Conservation (phyloP, 2,888 invertebrate genomes). For the Unio pictorum region DNA sequence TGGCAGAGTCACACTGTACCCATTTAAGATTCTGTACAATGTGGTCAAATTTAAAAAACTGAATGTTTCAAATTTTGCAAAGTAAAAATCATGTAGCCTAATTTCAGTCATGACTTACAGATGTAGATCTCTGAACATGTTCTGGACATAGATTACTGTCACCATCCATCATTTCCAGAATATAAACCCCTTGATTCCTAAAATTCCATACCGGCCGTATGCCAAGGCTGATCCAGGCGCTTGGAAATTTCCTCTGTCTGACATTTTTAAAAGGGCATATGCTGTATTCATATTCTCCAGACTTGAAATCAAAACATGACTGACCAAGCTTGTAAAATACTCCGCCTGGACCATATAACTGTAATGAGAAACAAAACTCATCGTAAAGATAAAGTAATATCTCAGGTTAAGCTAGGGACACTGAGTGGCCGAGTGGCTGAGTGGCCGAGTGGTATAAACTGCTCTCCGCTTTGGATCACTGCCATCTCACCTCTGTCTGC, state of each 20-base stretch:
- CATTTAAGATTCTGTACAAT: too few species aligned
- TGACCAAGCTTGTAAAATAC: conserved; percentile 59
- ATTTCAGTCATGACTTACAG: conserved; percentile 40
- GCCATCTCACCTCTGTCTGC: too few species aligned
- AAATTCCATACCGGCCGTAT: conserved; percentile 40
- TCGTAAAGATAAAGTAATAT: background rate
- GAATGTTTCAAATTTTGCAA: too few species aligned
- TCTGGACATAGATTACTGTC: conserved; percentile 54
- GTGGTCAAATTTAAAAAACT: too few species aligned
- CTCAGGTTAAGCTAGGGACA: too few species aligned
- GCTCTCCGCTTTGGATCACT: too few species aligned
- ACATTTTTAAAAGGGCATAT: conserved; percentile 64
- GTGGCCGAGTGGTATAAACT: too few species aligned
- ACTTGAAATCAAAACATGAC: conserved; percentile 47
- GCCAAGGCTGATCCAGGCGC: conserved; percentile 38
- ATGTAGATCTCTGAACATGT: conserved; percentile 39
- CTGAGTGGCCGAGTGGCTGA: too few species aligned
- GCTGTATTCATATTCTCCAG: conserved; percentile 53
- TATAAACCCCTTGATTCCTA: conserved; percentile 37
- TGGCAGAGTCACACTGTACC: too few species aligned
- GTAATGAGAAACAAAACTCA: conserved; percentile 19
- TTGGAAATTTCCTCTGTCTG: conserved; percentile 45
- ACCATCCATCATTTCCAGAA: conserved; percentile 57
- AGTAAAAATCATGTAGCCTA: too few species aligned
- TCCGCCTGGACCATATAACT: conserved; percentile 62